Percentiles rank a stretch among this genome's conserved stretches.
Evolutionary conservation across 2,888 invertebrate species (phyloP).

Genomic region (Pheosia tremula): DNA sequence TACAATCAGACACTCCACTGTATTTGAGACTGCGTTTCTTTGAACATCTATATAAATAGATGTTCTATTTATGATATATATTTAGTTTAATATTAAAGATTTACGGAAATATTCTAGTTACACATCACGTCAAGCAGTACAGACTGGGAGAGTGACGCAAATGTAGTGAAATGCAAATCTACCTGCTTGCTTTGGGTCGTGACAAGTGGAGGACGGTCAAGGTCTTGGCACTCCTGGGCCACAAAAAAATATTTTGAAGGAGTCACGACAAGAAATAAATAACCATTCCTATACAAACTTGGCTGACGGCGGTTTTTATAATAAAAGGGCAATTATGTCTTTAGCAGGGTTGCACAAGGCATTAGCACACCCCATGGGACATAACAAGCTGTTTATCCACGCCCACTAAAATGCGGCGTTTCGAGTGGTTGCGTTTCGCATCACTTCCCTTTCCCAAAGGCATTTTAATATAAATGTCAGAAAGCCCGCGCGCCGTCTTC

Average conservation of each 20-base stretch:
- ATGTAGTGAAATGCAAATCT: slow-evolving; percentile 11
- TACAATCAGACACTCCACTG: slow-evolving; percentile 16
- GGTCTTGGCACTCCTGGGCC: slow-evolving; percentile 25
- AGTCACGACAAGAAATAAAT: slow-evolving; percentile 36
- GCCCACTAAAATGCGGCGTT: slow-evolving; percentile 41
- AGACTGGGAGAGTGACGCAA: neutral
- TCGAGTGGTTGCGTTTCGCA: slow-evolving; percentile 46
- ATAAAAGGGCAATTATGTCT: slow-evolving; percentile 58
- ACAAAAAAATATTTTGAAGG: slow-evolving; percentile 30
- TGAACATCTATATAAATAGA: slow-evolving; percentile 12
- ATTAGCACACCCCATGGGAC: slow-evolving; percentile 59
- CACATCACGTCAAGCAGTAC: neutral
- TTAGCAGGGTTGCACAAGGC: slow-evolving; percentile 50
- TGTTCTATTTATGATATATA: slow-evolving; percentile 5
- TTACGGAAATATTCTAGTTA: slow-evolving; percentile 8
- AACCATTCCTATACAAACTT: slow-evolving; percentile 43
- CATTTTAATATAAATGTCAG: slow-evolving; percentile 26
- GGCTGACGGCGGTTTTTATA: slow-evolving; percentile 27
- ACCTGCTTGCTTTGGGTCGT: slow-evolving; percentile 20
- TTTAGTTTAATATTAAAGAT: slow-evolving; percentile 4
- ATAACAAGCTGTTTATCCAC: slow-evolving; percentile 40
- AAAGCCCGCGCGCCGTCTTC: neutral
- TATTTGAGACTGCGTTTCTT: slow-evolving; percentile 14
- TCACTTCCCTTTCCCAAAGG: slow-evolving; percentile 28
- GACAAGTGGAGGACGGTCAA: slow-evolving; percentile 39